Percentiles rank a stretch among this genome's conserved stretches.
These are phyloP conservation scores for Phaedon cochleariae DNA, from an alignment of 2,888 invertebrate genomes.

Conservation along the genomic window DNA sequence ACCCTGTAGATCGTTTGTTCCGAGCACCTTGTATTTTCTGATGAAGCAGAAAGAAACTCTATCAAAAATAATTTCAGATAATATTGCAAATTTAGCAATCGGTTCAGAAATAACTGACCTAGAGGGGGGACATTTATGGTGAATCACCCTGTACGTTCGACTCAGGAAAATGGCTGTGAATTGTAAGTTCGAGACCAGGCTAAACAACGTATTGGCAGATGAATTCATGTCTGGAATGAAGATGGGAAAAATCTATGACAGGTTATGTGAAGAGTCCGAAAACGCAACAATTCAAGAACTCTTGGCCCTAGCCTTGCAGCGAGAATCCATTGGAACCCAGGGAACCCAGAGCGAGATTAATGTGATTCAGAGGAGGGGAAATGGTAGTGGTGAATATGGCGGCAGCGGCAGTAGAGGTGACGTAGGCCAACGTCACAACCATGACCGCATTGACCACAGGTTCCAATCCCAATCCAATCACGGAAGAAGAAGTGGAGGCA, in stretches of 20 bases:
- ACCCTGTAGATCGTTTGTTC: no score
- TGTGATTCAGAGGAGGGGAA: neutral
- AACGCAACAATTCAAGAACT: neutral
- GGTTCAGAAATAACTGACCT: no score
- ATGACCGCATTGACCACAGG: neutral
- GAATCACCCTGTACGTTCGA: conserved; percentile 2
- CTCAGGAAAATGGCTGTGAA: conserved; percentile 4
- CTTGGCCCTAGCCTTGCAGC: neutral
- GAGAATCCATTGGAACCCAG: neutral
- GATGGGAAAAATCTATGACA: neutral
- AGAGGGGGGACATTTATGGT: no score
- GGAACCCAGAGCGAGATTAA: neutral
- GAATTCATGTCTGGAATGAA: no score
- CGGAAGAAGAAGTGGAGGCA: neutral
- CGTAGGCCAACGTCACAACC: neutral
- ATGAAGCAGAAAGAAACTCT: no score
- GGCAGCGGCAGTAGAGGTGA: neutral
- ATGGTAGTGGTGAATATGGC: neutral
- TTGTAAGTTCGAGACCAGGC: neutral
- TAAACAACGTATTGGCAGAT: neutral
- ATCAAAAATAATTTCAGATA: no score
- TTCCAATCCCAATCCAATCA: neutral
- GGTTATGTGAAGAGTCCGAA: neutral
- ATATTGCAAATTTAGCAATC: no score
- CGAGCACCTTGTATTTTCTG: no score